Base-by-base conservation (phyloP, 2,888 invertebrate species). In the Sphinx pinastri region DNA sequence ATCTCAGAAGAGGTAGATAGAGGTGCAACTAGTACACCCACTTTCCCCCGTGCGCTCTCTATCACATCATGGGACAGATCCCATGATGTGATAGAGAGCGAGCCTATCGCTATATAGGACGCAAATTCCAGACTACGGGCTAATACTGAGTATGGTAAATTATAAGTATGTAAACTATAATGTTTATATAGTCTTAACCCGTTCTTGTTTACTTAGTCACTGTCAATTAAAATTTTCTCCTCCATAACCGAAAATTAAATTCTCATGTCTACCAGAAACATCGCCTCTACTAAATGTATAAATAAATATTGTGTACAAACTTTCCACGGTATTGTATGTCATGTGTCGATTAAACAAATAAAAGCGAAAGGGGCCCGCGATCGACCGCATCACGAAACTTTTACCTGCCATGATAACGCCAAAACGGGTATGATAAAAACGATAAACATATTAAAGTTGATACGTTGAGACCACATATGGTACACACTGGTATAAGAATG, bases 311-410 rank as follows among this genome's bases (percentile, higher is more conserved):
- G 19, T 16, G 47, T 13, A 47, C 49, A 49, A 63, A 63, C 47
- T 49, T 63, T 63, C 63, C 19, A 63, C 19, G 63, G 16, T 63
- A 19, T 63, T 63, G 63, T 63, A 19, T 19, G 63, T 63, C 63
- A 63, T 63, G 63, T 63, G 63, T 63, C 63, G 63, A 63, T 49
- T 63, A 47, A 63, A 63, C 63, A 68, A 68, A 58, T 58, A 68
- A 68, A 51, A 58, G 54, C 54, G 45, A 54, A 57, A 63, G 57
- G 63, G 47, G 47, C 63, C 11, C 12, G 19, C 49, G 49, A 63
- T 19, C 63, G 47, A 19, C 47, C 16, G 58, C 63, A 13, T 19
- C 19, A 55, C 19, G 49, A 19, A 63, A 63, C 63, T 63, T 63
- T 63, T 63, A 63, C 63, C 63, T 49, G 14, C 14, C 47, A 47